These are phyloP conservation scores for Calameuta filiformis DNA, from an alignment of 2,888 invertebrate genomes.

Conservation along the genomic window DNA sequence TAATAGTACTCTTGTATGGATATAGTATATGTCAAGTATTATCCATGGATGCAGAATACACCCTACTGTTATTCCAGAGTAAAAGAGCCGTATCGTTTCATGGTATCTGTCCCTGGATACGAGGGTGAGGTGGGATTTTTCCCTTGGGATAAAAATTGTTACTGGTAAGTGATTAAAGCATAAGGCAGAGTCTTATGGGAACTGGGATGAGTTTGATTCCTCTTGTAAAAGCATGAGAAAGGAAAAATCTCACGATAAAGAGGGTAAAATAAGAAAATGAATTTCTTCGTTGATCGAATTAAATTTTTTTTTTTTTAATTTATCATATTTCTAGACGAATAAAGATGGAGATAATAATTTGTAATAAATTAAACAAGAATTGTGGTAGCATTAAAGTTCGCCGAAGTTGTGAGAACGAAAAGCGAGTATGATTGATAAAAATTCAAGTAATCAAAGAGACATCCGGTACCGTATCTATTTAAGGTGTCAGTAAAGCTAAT, in stretches of 20 bases:
- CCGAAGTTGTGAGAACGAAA: background rate
- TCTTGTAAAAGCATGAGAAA: background rate
- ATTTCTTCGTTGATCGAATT: background rate
- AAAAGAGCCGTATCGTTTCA: constrained; percentile 15
- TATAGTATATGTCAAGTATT: background rate
- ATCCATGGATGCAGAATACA: background rate
- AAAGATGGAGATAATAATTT: background rate
- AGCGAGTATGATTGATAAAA: background rate
- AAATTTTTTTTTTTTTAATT: background rate
- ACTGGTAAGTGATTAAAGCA: constrained; percentile 51
- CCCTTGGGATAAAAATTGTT: constrained; percentile 42
- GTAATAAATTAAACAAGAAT: background rate
- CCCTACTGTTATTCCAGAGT: constrained; percentile 2
- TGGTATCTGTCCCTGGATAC: constrained; percentile 5
- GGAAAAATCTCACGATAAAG: background rate
- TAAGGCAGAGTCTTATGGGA: constrained; percentile 28
- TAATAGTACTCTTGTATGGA: background rate
- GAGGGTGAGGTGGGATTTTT: constrained; percentile 44
- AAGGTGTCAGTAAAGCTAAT: background rate
- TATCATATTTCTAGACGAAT: background rate
- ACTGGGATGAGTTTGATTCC: background rate
- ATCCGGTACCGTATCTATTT: background rate
- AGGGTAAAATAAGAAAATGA: background rate
- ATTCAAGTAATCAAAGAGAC: background rate
- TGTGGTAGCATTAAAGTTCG: background rate